Evolutionary conservation across 2,888 invertebrate species (phyloP).

Genomic region (Ryuthela nishihirai): DNA sequence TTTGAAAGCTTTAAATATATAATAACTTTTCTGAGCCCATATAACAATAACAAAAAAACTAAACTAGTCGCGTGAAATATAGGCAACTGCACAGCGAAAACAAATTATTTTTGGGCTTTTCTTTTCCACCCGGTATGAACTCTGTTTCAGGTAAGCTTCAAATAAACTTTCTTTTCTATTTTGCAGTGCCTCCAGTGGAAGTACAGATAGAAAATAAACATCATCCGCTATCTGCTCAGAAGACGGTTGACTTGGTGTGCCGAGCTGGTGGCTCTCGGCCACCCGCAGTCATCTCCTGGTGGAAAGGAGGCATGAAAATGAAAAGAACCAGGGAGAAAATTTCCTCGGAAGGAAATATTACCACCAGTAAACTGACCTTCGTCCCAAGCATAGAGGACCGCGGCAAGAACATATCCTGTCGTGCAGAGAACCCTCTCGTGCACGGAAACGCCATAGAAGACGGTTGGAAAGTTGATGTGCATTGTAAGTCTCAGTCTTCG

Average conservation of each 20-base stretch:
- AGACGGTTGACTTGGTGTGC: constrained; percentile 33
- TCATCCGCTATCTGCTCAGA: constrained; percentile 29
- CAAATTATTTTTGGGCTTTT: no score
- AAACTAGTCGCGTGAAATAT: no score
- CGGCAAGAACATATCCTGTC: constrained; percentile 56
- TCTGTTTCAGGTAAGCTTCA: no score
- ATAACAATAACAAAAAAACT: no score
- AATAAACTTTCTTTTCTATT: no score
- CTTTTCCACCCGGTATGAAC: no score
- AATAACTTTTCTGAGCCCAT: no score
- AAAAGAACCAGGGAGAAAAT: constrained; percentile 49
- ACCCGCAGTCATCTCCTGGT: constrained; percentile 74
- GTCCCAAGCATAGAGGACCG: constrained; percentile 44
- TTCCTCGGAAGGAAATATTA: constrained; percentile 41
- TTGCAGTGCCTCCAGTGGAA: constrained; percentile 34
- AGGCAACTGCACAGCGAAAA: no score
- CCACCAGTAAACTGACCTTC: constrained; percentile 43
- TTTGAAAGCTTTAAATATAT: no score
- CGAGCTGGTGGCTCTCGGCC: constrained; percentile 34
- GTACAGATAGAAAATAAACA: constrained; percentile 34
- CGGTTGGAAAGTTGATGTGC: constrained; percentile 43
- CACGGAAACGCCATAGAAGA: constrained; percentile 43
- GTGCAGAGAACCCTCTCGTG: constrained; percentile 45
- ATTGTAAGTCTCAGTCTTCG: no score
- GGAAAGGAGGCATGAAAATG: constrained; percentile 73